Conservation (phyloP, 1,140 invertebrate genomes). For the Drosophila pectinifera region DNA sequence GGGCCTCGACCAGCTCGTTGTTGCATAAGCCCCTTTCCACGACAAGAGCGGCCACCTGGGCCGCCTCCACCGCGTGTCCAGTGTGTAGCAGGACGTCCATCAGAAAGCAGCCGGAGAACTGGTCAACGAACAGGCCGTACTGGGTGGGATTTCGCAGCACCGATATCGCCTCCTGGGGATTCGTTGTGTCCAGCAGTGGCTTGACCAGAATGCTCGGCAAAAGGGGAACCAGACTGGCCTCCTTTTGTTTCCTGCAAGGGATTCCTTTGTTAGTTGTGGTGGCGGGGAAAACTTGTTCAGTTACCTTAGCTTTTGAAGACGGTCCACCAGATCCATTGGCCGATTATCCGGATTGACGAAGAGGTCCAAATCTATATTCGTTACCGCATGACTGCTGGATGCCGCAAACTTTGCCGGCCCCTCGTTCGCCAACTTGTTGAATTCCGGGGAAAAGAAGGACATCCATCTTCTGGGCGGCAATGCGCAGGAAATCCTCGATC, state of each 20-base stretch:
- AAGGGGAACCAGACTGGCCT: constrained; percentile 53
- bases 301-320: constrained; percentile 57
- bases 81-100: constrained; percentile 92
- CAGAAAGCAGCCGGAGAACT: constrained; percentile 91
- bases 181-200: constrained; percentile 54
- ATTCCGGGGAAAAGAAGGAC: constrained; percentile 65
- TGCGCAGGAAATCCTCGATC: constrained; percentile 35
- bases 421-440: constrained; percentile 59
- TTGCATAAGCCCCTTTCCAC: constrained; percentile 94
- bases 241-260: constrained; percentile 55
- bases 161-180: constrained; percentile 87
- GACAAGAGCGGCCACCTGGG: constrained; percentile 88
- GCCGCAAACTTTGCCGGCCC: constrained; percentile 13
- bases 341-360: constrained; percentile 60
- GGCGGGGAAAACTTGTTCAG: rapidly evolving
- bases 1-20: constrained; percentile 89
- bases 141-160: constrained; percentile 93
- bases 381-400: constrained; percentile 13
- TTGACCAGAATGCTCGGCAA: constrained; percentile 54
- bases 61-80: constrained; percentile 89
- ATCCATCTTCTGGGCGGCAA: constrained; percentile 40
- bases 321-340: constrained; percentile 62
- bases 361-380: constrained; percentile 51
- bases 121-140: constrained; percentile 96
- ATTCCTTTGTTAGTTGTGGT: not conserved